Conservation (phyloP, 2,888 invertebrate species). For the Stenodera caucasica region DNA sequence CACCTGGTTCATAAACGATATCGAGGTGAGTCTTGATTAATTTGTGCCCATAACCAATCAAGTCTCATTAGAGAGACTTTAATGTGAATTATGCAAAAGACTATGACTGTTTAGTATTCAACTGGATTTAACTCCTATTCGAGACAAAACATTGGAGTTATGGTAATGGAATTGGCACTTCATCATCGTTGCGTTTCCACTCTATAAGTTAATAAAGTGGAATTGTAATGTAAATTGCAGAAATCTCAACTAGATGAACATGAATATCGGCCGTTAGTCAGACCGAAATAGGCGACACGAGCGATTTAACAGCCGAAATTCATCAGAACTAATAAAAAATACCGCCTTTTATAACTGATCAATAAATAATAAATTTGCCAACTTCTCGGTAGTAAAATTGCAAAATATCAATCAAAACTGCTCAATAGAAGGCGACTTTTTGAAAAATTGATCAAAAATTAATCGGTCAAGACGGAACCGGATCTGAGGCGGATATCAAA, state of each 20-base stretch:
- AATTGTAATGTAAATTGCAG: background rate
- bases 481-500: background rate
- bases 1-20: slow-evolving; percentile 61
- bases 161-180: background rate
- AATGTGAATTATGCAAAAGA: background rate
- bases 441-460: too few relatives aligned
- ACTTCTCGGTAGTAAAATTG: slow-evolving; percentile 6
- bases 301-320: background rate
- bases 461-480: slow-evolving; percentile 18
- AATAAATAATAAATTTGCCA: too few relatives aligned
- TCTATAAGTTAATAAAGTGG: background rate
- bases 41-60: background rate
- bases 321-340: too few relatives aligned
- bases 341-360: background rate
- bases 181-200: background rate
- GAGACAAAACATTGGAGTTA: slow-evolving; percentile 1
- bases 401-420: too few relatives aligned
- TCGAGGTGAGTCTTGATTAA: slow-evolving; percentile 53
- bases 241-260: background rate
- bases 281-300: background rate
- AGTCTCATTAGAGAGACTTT: background rate
- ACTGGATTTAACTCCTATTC: background rate
- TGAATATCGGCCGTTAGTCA: background rate
- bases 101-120: slow-evolving; percentile 14
- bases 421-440: too few relatives aligned